Evolutionary conservation across 2,797 vertebrate species (phyloP).

Genomic region (Anniella stebbinsi): DNA sequence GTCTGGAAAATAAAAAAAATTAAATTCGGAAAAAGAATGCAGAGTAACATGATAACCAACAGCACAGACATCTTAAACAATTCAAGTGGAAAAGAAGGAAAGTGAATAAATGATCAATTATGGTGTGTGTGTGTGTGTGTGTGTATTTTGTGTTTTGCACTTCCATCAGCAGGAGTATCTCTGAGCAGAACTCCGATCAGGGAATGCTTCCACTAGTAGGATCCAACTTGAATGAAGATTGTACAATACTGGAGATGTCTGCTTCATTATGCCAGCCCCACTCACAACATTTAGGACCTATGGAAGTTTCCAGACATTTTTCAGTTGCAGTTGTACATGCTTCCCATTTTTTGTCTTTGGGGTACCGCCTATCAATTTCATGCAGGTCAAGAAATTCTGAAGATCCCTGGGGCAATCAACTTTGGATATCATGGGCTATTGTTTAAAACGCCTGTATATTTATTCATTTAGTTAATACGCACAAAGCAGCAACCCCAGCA

Average conservation of each 20-base stretch:
- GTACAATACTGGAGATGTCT: neutral
- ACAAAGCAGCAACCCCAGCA: conserved; percentile 39
- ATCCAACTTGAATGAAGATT: neutral
- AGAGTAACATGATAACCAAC: neutral
- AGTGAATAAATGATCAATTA: too few species aligned
- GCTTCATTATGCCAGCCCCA: neutral
- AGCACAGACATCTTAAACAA: neutral
- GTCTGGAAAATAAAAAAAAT: too few species aligned
- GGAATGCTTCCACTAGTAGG: neutral
- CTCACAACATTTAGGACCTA: neutral
- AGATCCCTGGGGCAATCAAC: conserved; percentile 32
- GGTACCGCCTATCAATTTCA: neutral
- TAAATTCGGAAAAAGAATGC: too few species aligned
- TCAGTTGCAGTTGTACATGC: neutral
- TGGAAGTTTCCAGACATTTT: neutral
- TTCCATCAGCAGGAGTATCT: neutral
- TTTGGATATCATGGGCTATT: conserved; percentile 33
- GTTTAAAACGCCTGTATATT: conserved; percentile 39
- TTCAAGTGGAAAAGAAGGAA: neutral
- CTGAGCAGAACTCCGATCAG: neutral
- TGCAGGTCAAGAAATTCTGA: conserved; percentile 10
- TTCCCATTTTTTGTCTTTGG: neutral
- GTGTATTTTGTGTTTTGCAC: too few species aligned
- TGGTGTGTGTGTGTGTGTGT: too few species aligned
- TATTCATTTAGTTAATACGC: conserved; percentile 5